phyloP scores from a whole-genome alignment of 2,888 invertebrate genomes.

The Allacma fusca region DNA sequence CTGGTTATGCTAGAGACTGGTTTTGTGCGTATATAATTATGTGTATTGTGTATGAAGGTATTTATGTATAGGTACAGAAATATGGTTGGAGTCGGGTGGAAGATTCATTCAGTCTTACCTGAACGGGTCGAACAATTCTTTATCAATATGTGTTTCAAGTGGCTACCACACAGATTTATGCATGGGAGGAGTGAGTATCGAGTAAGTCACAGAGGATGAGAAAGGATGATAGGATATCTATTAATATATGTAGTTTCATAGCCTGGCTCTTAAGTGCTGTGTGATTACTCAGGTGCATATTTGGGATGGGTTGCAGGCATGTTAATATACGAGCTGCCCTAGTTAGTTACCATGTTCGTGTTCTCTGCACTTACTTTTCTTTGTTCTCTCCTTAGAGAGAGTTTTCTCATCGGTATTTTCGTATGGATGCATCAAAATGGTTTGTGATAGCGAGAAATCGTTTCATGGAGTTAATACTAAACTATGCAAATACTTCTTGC shows the following conservation, averaged over 20 bases:
- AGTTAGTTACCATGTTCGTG: conserved; percentile 5
- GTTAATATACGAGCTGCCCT: conserved; percentile 26
- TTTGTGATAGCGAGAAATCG: not conserved
- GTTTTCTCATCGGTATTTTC: not conserved
- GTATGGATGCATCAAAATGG: not conserved
- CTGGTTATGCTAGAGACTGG: not conserved
- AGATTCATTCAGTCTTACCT: too few relatives aligned
- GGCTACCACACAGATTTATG: not conserved
- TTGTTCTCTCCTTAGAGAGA: not conserved
- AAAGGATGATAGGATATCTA: conserved; percentile 11
- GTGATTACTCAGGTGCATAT: conserved; percentile 5
- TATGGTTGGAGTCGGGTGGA: too few relatives aligned
- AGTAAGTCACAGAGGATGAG: not conserved
- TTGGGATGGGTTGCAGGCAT: conserved; percentile 36
- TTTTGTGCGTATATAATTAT: not conserved
- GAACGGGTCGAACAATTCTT: too few relatives aligned
- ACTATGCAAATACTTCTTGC: conserved; percentile 4
- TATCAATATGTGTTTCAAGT: too few relatives aligned
- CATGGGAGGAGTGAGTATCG: not conserved
- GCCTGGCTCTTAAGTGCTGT: not conserved
- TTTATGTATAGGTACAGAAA: too few relatives aligned
- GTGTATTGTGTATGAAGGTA: too few relatives aligned
- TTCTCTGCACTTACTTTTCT: conserved; percentile 11
- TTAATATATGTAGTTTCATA: not conserved
- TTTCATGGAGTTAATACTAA: not conserved